Evolutionary conservation across 1,140 invertebrate genomes (phyloP).

Genomic region (Drosophila nebulosa): DNA sequence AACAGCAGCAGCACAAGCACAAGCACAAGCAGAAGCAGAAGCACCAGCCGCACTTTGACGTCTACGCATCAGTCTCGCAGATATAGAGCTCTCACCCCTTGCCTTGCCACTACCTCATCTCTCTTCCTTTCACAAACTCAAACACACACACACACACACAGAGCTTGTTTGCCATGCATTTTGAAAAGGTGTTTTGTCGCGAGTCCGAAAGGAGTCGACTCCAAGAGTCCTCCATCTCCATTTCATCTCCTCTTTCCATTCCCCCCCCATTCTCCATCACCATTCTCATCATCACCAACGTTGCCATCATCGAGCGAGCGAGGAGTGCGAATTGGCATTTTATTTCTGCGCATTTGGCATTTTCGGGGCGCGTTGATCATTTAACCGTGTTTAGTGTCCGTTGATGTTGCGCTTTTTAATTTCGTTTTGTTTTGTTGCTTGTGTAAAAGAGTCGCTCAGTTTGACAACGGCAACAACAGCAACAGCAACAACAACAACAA

Average conservation of each 20-base stretch:
- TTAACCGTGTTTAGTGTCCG: constrained; percentile 72
- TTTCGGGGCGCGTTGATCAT: constrained; percentile 64
- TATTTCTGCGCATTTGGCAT: constrained; percentile 73
- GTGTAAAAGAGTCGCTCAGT: constrained; percentile 13
- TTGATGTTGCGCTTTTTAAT: constrained; percentile 65
- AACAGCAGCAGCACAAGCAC: background rate
- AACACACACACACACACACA: too few species aligned
- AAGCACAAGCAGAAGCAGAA: background rate
- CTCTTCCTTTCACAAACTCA: background rate
- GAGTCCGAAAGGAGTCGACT: constrained; percentile 5
- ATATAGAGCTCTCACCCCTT: background rate
- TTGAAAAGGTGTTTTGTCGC: constrained; percentile 65
- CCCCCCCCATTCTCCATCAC: too few species aligned
- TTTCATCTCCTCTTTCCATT: too few species aligned
- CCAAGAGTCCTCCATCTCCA: constrained; percentile 4
- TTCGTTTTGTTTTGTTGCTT: constrained; percentile 35
- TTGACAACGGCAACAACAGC: background rate
- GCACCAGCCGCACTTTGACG: constrained; percentile 46
- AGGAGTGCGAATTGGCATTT: constrained; percentile 77
- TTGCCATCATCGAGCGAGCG: background rate
- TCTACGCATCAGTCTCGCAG: constrained; percentile 44
- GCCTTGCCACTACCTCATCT: too few species aligned
- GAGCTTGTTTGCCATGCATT: background rate
- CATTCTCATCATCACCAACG: background rate
- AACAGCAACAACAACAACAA: constrained; percentile 34